Conservation (phyloP, 2,888 invertebrate genomes). For the Carpatolechia fugitivella region DNA sequence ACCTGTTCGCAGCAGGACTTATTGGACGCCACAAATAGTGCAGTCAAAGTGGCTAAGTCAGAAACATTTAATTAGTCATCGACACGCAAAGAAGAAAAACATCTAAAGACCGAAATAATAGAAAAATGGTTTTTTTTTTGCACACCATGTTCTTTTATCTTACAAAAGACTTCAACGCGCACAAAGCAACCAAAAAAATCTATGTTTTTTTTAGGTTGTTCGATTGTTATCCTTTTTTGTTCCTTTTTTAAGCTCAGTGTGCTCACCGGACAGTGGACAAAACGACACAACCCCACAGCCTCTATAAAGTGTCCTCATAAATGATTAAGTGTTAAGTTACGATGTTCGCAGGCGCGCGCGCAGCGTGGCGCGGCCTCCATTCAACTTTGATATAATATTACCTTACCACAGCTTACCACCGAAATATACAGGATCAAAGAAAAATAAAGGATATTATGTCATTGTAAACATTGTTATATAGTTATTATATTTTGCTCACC, state of each 20-base stretch:
- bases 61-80: too few species aligned
- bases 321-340: conserved; percentile 79
- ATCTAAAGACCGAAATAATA: too few species aligned
- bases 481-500: too few species aligned
- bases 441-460: too few species aligned
- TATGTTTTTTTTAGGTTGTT: not conserved
- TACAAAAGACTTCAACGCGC: conserved; percentile 21
- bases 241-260: conserved; percentile 16
- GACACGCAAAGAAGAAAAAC: too few species aligned
- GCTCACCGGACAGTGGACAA: conserved; percentile 12
- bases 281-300: conserved; percentile 28
- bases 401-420: conserved; percentile 46
- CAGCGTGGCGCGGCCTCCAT: conserved; percentile 68
- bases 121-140: not conserved
- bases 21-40: too few species aligned
- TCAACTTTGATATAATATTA: conserved; percentile 67
- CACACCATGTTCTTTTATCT: not conserved
- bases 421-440: not conserved
- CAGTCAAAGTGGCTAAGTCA: too few species aligned
- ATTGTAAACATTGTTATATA: too few species aligned
- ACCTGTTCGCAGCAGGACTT: too few species aligned
- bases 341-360: conserved; percentile 61
- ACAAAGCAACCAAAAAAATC: not conserved
- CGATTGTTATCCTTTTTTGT: not conserved
- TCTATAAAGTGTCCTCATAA: conserved; percentile 69